phyloP scores from a whole-genome alignment of 2,797 vertebrate genomes.

The Hippopotamyrus pictus region DNA sequence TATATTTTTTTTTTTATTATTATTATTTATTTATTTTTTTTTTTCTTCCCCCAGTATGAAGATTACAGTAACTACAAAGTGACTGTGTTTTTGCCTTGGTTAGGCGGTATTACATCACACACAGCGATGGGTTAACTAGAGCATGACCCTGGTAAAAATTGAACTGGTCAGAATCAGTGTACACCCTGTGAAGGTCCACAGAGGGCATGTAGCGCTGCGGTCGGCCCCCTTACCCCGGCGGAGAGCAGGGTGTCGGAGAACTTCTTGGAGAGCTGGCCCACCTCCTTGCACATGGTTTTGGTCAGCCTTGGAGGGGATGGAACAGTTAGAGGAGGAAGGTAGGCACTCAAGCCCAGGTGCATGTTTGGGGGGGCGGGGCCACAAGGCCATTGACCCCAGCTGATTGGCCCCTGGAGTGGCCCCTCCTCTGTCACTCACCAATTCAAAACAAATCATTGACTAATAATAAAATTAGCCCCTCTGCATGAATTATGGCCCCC shows the following conservation, averaged over 20 bases:
- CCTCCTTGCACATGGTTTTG: constrained; percentile 89
- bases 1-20: too few species aligned
- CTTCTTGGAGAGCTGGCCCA: constrained; percentile 76
- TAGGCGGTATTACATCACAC: background rate
- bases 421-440: background rate
- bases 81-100: background rate
- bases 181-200: background rate
- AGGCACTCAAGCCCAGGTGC: background rate
- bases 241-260: constrained; percentile 75
- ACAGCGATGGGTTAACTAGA: background rate
- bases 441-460: background rate
- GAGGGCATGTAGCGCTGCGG: background rate
- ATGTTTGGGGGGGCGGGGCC: background rate
- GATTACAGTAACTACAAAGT: background rate
- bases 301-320: constrained; percentile 66
- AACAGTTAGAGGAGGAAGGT: background rate
- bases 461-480: background rate
- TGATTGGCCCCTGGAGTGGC: background rate
- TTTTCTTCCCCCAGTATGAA: background rate
- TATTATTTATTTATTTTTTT: too few species aligned
- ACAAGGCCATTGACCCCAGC: background rate
- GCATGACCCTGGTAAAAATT: background rate
- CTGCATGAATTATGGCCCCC: background rate
- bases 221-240: constrained; percentile 72
- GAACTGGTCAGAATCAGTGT: background rate